A percentile compares a stretch with the other conserved stretches of the same genome.
Evolutionary conservation across 2,797 vertebrate genomes (phyloP).

Genomic region (Crocidura indochinensis): DNA sequence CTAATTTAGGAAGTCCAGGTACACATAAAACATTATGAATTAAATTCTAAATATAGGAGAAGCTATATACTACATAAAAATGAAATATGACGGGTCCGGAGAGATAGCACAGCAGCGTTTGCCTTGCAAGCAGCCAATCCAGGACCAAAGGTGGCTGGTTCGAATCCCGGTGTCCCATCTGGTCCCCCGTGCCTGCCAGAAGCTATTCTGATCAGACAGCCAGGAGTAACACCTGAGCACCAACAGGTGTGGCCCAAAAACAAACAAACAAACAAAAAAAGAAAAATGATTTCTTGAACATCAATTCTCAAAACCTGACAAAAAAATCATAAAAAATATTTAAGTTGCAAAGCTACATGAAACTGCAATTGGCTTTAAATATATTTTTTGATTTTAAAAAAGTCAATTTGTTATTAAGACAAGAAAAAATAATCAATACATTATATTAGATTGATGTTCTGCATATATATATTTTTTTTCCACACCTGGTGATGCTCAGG

Average conservation of each 20-base stretch:
- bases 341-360: not conserved
- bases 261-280: too few relatives aligned
- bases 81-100: too few relatives aligned
- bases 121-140: too few relatives aligned
- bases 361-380: slow-evolving; percentile 38
- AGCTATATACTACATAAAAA: slow-evolving; percentile 33
- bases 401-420: slow-evolving; percentile 55
- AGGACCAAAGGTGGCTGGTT: too few relatives aligned
- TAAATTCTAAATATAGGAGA: not conserved
- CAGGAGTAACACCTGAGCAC: too few relatives aligned
- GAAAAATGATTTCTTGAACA: slow-evolving; percentile 43
- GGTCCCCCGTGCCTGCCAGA: too few relatives aligned
- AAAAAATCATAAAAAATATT: slow-evolving; percentile 46
- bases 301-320: slow-evolving; percentile 39
- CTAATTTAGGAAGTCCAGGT: not conserved
- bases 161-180: too few relatives aligned
- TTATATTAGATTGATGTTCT: slow-evolving; percentile 36
- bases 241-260: too few relatives aligned
- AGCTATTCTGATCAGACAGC: too few relatives aligned
- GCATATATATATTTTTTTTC: too few relatives aligned
- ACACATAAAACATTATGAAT: not conserved
- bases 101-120: too few relatives aligned
- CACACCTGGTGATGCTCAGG: too few relatives aligned
- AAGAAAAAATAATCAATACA: slow-evolving; percentile 10
- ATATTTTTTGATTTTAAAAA: slow-evolving; percentile 63